Percentiles rank a stretch among this genome's conserved stretches.
Conservation (phyloP, 2,113 vertebrate genomes). For the Apteryx owenii region DNA sequence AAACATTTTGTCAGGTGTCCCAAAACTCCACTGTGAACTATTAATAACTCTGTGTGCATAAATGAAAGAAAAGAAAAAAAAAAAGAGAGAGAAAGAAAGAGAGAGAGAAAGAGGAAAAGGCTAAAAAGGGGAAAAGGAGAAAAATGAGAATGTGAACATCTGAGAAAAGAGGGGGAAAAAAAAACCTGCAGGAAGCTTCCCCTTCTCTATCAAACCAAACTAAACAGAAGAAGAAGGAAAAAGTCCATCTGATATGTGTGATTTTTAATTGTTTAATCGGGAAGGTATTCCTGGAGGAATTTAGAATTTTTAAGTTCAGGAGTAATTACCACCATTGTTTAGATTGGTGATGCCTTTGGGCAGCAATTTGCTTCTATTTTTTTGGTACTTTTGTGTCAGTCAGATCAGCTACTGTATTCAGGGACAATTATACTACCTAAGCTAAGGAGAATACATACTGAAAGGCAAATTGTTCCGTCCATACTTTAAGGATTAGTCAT, state of each 20-base stretch:
- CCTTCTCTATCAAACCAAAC: not conserved
- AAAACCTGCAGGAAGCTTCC: not conserved
- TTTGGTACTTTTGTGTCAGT: not conserved
- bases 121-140: not conserved
- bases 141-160: not conserved
- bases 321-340: constrained; percentile 36
- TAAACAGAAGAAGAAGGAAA: not conserved
- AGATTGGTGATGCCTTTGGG: constrained; percentile 19
- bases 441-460: not conserved
- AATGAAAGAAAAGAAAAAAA: not conserved
- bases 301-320: not conserved
- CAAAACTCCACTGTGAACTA: not conserved
- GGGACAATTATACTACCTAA: not conserved
- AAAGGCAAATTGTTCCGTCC: not conserved
- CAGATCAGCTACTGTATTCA: not conserved
- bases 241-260: not conserved
- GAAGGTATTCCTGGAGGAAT: constrained; percentile 1
- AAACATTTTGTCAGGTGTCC: not conserved
- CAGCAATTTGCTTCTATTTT: constrained; percentile 28
- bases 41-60: not conserved
- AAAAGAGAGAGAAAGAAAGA: not conserved
- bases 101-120: not conserved
- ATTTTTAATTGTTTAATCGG: constrained; percentile 3
- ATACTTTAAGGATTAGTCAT: not conserved
- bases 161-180: not conserved